Evolutionary conservation across 2,888 invertebrate species (phyloP), one percentile per base, ranked within the genome.

Genomic region (Gibbula magus): DNA sequence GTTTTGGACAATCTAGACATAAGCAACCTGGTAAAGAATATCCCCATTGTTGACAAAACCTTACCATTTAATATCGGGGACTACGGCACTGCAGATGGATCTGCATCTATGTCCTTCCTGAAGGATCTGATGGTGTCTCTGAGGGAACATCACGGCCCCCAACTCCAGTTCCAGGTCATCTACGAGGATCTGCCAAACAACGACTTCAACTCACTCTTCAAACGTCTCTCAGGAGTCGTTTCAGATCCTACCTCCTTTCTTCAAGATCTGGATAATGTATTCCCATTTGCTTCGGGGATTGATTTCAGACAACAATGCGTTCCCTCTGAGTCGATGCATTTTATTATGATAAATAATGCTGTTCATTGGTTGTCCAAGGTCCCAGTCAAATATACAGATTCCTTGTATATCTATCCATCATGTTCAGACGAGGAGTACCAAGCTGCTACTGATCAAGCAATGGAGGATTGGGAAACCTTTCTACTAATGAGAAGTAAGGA

Each of bases 171-270:
- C 61, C 61, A 61, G 32, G 61, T 61, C 22, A 61, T 61, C 61
- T 61, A 61, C 7, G 61, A 61, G 18, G 61, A 61, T 29, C 29
- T 29, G 61, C 16, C 22, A 29, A 29, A 29, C 25, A 61, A 61
- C 61, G 61, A 61, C n/a, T 61, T 61, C 61, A 61, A 61, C 32
- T 61, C 61, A 16, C 32, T 61, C 16, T 61, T 61, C 61, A 61
- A 10, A 25, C 61, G 61, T 13, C 61, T 61, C 18, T 61, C 61
- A 1, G 61, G 61, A 18, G 7, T 10, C 7, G 25, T 61, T 18
- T 8, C 25, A 25, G 61, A 61, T 61, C 25, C 61, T 4, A 22
- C 61, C 5, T 3, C 25, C 8, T 61, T 25, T 18, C 29, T 61
- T 8, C 32, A 29, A 13, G 32, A 29, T 0, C 25, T 61, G 16